Evolutionary conservation across 2,113 vertebrate species (phyloP), one percentile per base, ranked within the genome.

Genomic region (Kryptolebias marmoratus): DNA sequence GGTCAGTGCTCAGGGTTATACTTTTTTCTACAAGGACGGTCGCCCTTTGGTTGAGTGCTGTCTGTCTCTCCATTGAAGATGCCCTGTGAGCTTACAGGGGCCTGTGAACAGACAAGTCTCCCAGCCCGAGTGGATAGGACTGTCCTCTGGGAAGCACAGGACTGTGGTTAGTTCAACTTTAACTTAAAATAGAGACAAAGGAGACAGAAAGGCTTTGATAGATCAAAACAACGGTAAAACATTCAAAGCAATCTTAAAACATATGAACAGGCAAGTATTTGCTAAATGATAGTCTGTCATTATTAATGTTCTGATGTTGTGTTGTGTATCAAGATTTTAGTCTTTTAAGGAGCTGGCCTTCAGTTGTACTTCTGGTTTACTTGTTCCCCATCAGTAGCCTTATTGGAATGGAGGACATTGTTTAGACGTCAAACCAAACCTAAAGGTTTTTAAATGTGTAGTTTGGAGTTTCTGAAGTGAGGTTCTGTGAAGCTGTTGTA

Each of bases 31-130:
- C 86, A 79, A 87, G 85, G 67, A 82, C 75, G 82, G 84, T 80
- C 83, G 71, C 62, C 69, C 66, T 75, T 74, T 62, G 72, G 87
- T 81, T 68, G 72, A 87, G 82, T 75, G 82, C 71, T 69, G 75
- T 73, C 66, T 27, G n/a, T 79, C 64, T 78, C 77, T 81, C 80
- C 71, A 83, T 87, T 84, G 85, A 87, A 63, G 86, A 86, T 89
- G 91, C 85, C 90, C 90, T 88, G 64, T 77, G 88, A 91, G 82
- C 84, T 73, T 67, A 82, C 56, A 49, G 31, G 91, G 86, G 89
- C 90, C 88, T 93, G 92, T 91, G 92, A 93, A 93, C 77, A 77
- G 73, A 80, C 67, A 61, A 22, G 62, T 68, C 71, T 87, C 78
- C 72, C 86, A 87, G 82, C 61, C 48, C 49, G 49, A 84, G 80